Evolutionary conservation across 2,113 vertebrate genomes (phyloP), one percentile per base, ranked within the genome.

Genomic region (Crocuta crocuta): DNA sequence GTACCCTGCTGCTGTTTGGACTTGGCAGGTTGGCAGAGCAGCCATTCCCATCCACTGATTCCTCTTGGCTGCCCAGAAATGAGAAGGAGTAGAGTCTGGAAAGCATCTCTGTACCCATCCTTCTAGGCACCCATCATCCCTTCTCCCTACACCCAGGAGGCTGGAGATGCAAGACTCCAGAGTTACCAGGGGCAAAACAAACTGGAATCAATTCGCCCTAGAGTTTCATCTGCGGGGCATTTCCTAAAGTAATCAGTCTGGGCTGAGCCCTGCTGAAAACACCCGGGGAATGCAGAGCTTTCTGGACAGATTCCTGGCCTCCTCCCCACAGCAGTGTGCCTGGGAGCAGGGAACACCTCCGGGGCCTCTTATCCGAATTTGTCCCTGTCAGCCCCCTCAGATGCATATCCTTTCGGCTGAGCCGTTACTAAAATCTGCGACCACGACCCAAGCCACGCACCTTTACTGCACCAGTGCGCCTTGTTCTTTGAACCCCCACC

Each of bases 221-320:
- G 66, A 23, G 43, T 86, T 96, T 95, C 74, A n/a, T 48, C 71
- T 39, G 19, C 19, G 1, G 45, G 76, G 80, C 92, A 95, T 83
- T 88, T 97, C 83, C 97, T 73, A 94, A 50, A 0, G 76, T 85
- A 96, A 96, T 95, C 94, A 78, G 89, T 89, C 91, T 82, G 91
- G 28, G 45, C 79, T 76, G 76, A 91, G n/a, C 70, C 79, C 86
- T 4, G 78, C 83, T 50, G 50, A 45, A 71, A 53, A 76, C 11
- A 70, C 48, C 43, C 10, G 3, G 50, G 79, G 89, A 83, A 93
- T 58, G 71, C 94, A 53, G 78, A 94, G 68, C 87, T 93, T 80
- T 83, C 33, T 13, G 10, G 63, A 53, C 24, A 82, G 74, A 96
- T 89, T 90, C 94, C 96, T 39, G 70, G 45, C 50, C 35, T 50